Percentiles rank a stretch among this genome's conserved stretches.
These are phyloP conservation scores for Microtus pennsylvanicus DNA, from an alignment of 2,113 vertebrate species.

Conservation along the genomic window DNA sequence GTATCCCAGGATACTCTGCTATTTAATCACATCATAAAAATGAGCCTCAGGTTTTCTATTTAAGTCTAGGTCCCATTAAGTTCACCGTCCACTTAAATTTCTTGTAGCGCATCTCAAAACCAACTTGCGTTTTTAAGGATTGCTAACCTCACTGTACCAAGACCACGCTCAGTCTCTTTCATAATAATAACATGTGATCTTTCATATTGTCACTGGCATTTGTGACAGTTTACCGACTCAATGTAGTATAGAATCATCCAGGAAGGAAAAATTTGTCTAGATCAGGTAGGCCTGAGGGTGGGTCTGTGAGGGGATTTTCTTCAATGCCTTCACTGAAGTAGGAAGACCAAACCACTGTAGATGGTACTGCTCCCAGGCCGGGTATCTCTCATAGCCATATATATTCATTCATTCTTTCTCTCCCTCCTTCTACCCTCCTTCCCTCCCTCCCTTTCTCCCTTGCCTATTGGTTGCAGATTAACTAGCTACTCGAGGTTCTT, in stretches of 20 bases:
- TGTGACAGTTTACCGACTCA: neutral
- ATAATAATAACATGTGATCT: neutral
- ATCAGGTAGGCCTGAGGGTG: neutral
- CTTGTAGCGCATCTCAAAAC: neutral
- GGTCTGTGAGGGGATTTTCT: neutral
- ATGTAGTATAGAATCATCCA: neutral
- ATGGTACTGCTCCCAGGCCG: neutral
- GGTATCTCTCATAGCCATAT: neutral
- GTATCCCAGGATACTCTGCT: neutral
- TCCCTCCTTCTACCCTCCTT: neutral
- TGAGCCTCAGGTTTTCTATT: neutral
- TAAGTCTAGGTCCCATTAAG: neutral
- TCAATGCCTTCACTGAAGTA: neutral
- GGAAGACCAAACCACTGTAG: neutral
- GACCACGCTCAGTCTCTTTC: neutral
- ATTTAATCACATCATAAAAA: neutral
- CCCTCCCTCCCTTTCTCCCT: neutral
- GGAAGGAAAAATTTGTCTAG: neutral
- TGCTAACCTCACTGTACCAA: neutral
- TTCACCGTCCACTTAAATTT: constrained; percentile 23
- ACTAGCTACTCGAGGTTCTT: neutral
- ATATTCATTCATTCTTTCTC: neutral
- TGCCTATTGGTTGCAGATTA: neutral
- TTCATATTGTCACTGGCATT: neutral
- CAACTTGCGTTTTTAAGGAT: neutral